Base-by-base conservation (phyloP, 2,113 vertebrate species). In the Puntigrus tetrazona region DNA sequence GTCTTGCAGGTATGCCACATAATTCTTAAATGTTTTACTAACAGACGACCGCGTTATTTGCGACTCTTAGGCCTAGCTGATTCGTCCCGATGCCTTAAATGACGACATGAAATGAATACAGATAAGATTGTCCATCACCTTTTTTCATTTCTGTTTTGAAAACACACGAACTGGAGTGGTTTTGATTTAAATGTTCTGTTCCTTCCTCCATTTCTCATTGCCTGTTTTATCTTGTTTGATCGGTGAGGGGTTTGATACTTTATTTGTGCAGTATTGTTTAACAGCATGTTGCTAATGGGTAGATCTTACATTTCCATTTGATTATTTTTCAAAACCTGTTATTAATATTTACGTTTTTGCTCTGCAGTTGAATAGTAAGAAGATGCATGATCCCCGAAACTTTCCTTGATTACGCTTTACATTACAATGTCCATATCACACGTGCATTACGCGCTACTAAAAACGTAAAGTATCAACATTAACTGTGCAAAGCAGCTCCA, bases 281-380 rank as follows among this genome's bases (percentile, higher is more conserved):
- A 63, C 47, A 83, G 84, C 87, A 88, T 88, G 87, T 69, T 25
- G 52, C 36, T 84, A 61, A 25, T n/a, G 20, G 57, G 34, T 70
- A 63, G 34, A 59, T 27, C 72, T 75, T 22, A 80, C 38, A 72
- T 78, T 81, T 82, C 72, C 83, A 77, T 84, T 70, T 1, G 61
- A 73, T 57, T 61, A 14, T 84, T 87, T 78, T 47, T 55, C 47
- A 20, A 22, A 34, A 29, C 47, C 16, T 65, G 78, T 65, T 34
- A 47, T 10, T 83, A 25, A 6, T 27, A 69, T 87, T 70, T n/a
- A 25, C 4, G 84, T 82, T 61, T n/a, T 76, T 45, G 50, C 72
- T 55, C 20, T 11, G 29, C 61, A 31, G 20, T 6, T 82, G 36
- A 63, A 29, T 61, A 31, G 27, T 72, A 76, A 81, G 36, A 74